Evolutionary conservation across 2,113 vertebrate species (phyloP).

Genomic region (Ctenomys sociabilis): DNA sequence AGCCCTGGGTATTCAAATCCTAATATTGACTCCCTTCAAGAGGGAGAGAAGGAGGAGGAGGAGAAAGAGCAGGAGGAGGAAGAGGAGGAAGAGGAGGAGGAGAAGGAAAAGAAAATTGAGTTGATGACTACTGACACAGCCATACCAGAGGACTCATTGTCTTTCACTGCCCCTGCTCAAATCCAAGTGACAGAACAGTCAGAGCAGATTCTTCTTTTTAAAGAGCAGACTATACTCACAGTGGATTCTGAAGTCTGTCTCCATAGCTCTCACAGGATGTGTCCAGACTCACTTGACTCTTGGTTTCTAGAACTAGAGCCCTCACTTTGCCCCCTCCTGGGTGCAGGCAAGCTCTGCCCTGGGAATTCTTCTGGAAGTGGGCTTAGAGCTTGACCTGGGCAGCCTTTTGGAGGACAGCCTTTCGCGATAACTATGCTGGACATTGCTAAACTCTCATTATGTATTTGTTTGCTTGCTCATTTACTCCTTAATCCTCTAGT

Average conservation of each 20-base stretch:
- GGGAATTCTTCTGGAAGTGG: not conserved
- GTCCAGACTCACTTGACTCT: not conserved
- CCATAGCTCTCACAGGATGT: not conserved
- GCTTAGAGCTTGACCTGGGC: not conserved
- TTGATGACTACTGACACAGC: constrained; percentile 1
- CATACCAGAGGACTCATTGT: too few species aligned
- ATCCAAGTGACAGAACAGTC: constrained; percentile 21
- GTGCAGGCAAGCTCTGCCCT: not conserved
- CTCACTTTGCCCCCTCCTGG: not conserved
- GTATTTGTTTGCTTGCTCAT: constrained; percentile 22
- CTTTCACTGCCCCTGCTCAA: not conserved
- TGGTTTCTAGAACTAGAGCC: not conserved
- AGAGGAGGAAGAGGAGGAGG: too few species aligned
- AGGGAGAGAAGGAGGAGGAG: too few species aligned
- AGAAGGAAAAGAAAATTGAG: not conserved
- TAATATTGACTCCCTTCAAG: not conserved
- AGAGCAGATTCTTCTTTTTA: not conserved
- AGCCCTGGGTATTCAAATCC: not conserved
- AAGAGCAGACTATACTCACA: too few species aligned
- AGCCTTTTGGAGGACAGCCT: not conserved
- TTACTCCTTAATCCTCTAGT: not conserved
- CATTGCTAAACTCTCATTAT: not conserved
- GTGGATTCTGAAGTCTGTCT: not conserved
- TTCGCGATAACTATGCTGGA: not conserved
- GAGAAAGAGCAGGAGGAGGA: not conserved